A percentile compares a stretch with the other conserved stretches of the same genome.
These are phyloP conservation scores for Trichogramma evanescens DNA, from an alignment of 2,888 invertebrate genomes.

Conservation along the genomic window DNA sequence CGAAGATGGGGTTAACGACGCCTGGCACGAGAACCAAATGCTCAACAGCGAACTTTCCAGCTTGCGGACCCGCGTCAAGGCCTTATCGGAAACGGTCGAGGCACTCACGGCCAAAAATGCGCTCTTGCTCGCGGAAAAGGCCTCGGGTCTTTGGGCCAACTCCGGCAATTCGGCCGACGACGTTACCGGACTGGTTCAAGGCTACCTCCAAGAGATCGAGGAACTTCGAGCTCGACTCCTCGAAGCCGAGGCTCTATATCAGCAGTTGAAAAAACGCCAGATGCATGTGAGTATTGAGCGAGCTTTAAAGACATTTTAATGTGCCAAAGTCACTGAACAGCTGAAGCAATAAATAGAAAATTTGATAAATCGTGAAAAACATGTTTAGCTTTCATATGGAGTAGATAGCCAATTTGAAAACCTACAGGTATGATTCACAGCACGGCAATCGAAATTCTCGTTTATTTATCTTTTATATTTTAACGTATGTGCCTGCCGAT, in stretches of 20 bases:
- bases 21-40: constrained; percentile 92
- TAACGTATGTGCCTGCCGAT: no score
- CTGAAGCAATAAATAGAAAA: neutral
- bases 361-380: constrained; percentile 2
- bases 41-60: constrained; percentile 82
- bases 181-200: constrained; percentile 66
- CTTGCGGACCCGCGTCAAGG: constrained; percentile 81
- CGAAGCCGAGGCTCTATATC: constrained; percentile 77
- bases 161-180: constrained; percentile 47
- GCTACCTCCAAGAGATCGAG: constrained; percentile 86
- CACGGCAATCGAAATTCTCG: no score
- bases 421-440: constrained; percentile 11
- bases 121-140: constrained; percentile 72
- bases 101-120: constrained; percentile 76
- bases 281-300: constrained; percentile 32
- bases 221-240: constrained; percentile 79
- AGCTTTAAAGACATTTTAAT: constrained; percentile 1
- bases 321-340: neutral
- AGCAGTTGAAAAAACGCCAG: constrained; percentile 56
- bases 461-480: no score
- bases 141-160: constrained; percentile 58
- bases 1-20: constrained; percentile 89
- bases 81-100: constrained; percentile 90
- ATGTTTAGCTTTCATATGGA: constrained; percentile 17
- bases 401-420: constrained; percentile 16